Evolutionary conservation across 2,113 vertebrate genomes (phyloP), one percentile per base, ranked within the genome.

Genomic region (Notechis scutatus): DNA sequence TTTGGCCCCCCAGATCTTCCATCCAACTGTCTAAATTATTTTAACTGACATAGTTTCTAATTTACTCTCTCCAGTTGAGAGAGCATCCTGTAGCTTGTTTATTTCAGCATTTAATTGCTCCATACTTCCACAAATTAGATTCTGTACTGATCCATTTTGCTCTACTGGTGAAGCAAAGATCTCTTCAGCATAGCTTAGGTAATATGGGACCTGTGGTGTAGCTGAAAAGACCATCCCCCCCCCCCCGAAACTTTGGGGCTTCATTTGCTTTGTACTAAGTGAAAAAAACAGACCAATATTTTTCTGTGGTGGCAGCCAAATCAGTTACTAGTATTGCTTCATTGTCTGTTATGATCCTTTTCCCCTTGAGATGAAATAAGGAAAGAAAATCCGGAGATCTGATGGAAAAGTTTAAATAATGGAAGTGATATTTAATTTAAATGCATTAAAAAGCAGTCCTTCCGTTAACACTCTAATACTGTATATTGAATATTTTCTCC

Each of bases 51-150:
- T 95, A 95, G 95, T 97, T 98, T 98, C 97, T 98, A 97, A 98
- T 98, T 98, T 97, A 97, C 96, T 97, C 96, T 98, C 97, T 97
- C 95, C 97, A 97, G 97, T 97, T 97, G 97, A 98, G 96, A 96
- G 97, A 97, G 92, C 94, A 97, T 94, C 97, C 97, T 93, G 94
- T 97, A 96, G 95, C 97, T 97, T 97, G 97, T 97, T 96, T 98
- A 96, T 97, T 98, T 98, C 96, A 97, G 97, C 97, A 97, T 98
- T 98, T 98, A 98, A 98, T 98, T 98, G 97, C 97, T 97, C 96
- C 95, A 94, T 95, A 96, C 95, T 95, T 96, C 97, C 96, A 94
- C 97, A 98, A 97, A 98, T 98, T 98, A 97, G 97, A 98, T 98
- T 97, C 95, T 96, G 90, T 96, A 96, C 95, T 95, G 96, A 97